phyloP scores from a whole-genome alignment of 2,113 vertebrate genomes.

The mouse (Mus musculus) region DNA sequence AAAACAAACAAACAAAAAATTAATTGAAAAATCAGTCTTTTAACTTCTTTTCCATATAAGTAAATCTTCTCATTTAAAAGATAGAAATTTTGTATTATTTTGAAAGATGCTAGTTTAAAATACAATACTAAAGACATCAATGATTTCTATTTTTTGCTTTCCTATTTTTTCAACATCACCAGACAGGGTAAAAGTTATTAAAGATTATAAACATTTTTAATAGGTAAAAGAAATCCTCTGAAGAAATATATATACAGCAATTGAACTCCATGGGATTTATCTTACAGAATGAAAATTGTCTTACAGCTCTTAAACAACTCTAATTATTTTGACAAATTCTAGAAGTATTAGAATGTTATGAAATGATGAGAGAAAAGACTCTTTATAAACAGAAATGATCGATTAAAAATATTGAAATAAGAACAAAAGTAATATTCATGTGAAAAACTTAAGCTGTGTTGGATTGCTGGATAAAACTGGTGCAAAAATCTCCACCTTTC shows the following conservation, averaged over 20 bases:
- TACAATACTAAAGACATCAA: neutral
- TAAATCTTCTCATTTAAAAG: neutral
- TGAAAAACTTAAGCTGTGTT: slow-evolving; percentile 36
- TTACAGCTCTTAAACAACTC: slow-evolving; percentile 56
- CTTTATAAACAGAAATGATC: slow-evolving; percentile 65
- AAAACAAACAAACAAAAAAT: neutral
- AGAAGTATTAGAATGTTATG: slow-evolving; percentile 22
- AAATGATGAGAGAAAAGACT: neutral
- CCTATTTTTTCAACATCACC: neutral
- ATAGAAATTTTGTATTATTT: neutral
- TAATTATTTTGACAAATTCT: slow-evolving; percentile 77
- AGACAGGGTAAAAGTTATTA: neutral
- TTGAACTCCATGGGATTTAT: slow-evolving; percentile 12
- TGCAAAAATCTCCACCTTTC: slow-evolving; percentile 3
- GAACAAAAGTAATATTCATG: slow-evolving; percentile 50
- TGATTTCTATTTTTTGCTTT: neutral
- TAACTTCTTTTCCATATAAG: neutral
- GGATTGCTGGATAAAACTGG: slow-evolving; percentile 34
- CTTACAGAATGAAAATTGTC: slow-evolving; percentile 46
- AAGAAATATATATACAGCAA: slow-evolving; percentile 25
- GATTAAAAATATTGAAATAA: slow-evolving; percentile 58
- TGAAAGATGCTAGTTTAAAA: slow-evolving; percentile 40
- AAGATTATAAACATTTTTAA: slow-evolving; percentile 35
- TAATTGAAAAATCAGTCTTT: neutral
- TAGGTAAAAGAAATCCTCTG: slow-evolving; percentile 22